Evolutionary conservation across 2,113 vertebrate species (phyloP).

Genomic region (Struthidea cinerea): DNA sequence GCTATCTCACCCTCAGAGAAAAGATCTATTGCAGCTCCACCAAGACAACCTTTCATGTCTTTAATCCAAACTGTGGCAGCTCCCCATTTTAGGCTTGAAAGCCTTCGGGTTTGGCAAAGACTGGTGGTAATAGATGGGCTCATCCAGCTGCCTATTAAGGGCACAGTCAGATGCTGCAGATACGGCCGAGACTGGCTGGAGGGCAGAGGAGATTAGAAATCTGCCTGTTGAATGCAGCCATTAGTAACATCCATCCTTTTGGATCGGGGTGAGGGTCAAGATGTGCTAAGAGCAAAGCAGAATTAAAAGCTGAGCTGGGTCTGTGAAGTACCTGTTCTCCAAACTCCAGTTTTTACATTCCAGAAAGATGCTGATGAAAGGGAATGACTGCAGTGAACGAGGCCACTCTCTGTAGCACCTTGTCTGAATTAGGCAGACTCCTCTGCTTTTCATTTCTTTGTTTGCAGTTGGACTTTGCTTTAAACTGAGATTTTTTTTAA

Average conservation of each 20-base stretch:
- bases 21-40: neutral
- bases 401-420: neutral
- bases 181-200: neutral
- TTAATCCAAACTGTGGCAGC: neutral
- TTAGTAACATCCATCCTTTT: neutral
- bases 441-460: neutral
- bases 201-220: neutral
- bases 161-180: neutral
- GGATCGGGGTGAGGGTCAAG: neutral
- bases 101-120: constrained; percentile 8
- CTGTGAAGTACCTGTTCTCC: neutral
- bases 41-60: neutral
- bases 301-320: neutral
- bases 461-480: neutral
- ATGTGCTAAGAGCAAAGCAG: neutral
- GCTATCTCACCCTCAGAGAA: neutral
- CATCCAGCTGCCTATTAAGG: neutral
- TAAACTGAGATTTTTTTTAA: neutral
- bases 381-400: fast-evolving
- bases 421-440: neutral
- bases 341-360: neutral
- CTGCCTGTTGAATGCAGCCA: neutral
- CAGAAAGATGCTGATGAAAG: neutral
- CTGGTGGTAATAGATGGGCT: neutral
- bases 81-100: constrained; percentile 11